Base-by-base conservation (phyloP, 1,140 invertebrate genomes). In the Nautilus pompilius region DNA sequence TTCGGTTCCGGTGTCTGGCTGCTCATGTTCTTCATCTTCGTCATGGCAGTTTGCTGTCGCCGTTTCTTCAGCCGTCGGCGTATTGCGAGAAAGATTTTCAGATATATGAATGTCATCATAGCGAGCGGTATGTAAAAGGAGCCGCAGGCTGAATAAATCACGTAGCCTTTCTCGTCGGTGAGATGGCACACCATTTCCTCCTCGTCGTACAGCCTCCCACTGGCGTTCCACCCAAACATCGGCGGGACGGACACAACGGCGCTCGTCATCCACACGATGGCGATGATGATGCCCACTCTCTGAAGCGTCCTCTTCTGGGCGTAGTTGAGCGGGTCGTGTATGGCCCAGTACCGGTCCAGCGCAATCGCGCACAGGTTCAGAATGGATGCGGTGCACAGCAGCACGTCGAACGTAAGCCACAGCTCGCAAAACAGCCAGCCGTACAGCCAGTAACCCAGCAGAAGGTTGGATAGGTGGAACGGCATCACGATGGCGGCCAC, bases 251-350 rank as follows among this genome's bases (percentile, higher is more conserved):
- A 95, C 63, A 98, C 97, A 29, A 95, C 80, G 4, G 90, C 87
- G 1, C 92, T 95, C 1, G 94, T 83, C 1, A 91, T 79, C 96
- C 96, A 98, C 0, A 97, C 94, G 8, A 91, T 87, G 5, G 88
- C 89, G 67, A 98, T 98, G 82, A 94, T 92, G 10, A 90, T 83
- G 4, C 96, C 84, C 0, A 97, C 96, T 33, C 94, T 86, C 66
- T 92, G 91, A 10, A 95, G 48, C 8, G 95, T 97, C 53, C 96
- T 86, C 81, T 96, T 95, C 78, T 95, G 93, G 6, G 95, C 93
- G 81, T 98, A 98, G 79, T 95, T 94, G 57, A 99, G 92, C 0
- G 96, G 96, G 81, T 97, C 94, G 3, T 95, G 96, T 57, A 98
- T 98, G 5, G 96, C 96, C 90, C 70, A 78, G 56, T 78, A 80